Conservation (phyloP, 2,797 vertebrate species). For the Hirundo rustica region DNA sequence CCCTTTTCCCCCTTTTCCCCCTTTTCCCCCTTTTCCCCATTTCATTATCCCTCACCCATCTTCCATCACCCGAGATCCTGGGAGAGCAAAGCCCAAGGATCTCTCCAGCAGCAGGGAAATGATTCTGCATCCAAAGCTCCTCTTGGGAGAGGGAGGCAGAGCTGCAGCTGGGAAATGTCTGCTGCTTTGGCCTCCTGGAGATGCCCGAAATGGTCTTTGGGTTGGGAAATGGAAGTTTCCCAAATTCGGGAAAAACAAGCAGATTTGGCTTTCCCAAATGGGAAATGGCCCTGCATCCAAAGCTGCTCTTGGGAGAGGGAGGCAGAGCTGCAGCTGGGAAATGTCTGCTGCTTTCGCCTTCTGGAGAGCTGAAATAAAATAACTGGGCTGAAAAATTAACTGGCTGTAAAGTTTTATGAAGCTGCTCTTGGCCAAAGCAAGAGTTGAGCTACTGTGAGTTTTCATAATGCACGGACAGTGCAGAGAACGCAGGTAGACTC, state of each 20-base stretch:
- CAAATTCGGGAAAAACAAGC: too few relatives aligned
- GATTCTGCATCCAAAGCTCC: too few relatives aligned
- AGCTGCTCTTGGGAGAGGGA: neutral
- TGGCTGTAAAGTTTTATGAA: neutral
- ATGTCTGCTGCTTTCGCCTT: neutral
- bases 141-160: neutral
- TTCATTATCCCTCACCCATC: too few relatives aligned
- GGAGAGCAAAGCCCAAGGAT: too few relatives aligned
- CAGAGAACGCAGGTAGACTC: neutral
- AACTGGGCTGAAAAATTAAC: neutral
- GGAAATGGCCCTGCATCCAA: too few relatives aligned
- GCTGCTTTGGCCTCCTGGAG: neutral
- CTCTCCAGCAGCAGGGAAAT: too few relatives aligned
- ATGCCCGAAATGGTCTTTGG: too few relatives aligned
- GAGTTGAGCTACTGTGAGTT: neutral
- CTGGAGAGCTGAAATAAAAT: neutral
- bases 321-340: neutral
- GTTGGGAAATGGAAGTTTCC: too few relatives aligned
- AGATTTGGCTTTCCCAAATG: too few relatives aligned
- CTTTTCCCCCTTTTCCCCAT: too few relatives aligned
- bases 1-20: too few relatives aligned
- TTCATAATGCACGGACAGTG: neutral
- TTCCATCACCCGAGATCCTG: too few relatives aligned
- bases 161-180: neutral
- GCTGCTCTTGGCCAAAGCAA: neutral